Percentiles rank a stretch among this genome's conserved stretches.
Evolutionary conservation across 2,113 vertebrate species (phyloP).

Genomic region (Erythrolamprus reginae): DNA sequence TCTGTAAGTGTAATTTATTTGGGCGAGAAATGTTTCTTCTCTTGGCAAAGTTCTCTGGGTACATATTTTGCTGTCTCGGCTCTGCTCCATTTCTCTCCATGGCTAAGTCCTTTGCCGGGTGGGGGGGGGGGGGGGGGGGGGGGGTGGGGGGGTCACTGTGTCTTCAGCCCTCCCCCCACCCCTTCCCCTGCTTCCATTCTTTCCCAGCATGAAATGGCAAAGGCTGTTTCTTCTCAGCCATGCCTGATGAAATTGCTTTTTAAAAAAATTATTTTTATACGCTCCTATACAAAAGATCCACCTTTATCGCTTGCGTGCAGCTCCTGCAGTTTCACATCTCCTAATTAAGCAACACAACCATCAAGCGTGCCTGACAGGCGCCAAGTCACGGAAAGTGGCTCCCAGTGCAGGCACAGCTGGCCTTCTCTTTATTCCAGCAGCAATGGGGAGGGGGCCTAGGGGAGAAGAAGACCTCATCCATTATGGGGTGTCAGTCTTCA

Average conservation of each 20-base stretch:
- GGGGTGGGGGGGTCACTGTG: no score
- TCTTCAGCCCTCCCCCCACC: background rate
- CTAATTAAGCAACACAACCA: constrained; percentile 23
- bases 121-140: no score
- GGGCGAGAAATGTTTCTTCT: background rate
- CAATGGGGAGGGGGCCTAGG: background rate
- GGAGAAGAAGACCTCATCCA: background rate
- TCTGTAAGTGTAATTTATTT: constrained; percentile 25
- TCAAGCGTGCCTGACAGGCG: background rate
- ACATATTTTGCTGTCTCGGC: background rate
- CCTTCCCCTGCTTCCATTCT: background rate
- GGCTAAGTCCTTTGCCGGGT: constrained; percentile 13
- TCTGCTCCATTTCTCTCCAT: background rate
- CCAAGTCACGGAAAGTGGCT: accelerated
- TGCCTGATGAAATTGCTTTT: constrained; percentile 1
- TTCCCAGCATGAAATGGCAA: background rate
- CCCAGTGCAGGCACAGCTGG: background rate
- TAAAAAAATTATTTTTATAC: constrained; percentile 52
- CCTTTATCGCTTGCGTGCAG: constrained; percentile 24
- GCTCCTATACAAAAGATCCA: background rate
- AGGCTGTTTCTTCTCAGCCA: background rate
- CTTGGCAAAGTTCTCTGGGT: background rate
- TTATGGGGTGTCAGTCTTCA: accelerated
- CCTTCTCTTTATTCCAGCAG: background rate
- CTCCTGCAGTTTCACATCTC: background rate